phyloP scores from a whole-genome alignment of 2,113 vertebrate genomes.

The Hemiscyllium ocellatum region DNA sequence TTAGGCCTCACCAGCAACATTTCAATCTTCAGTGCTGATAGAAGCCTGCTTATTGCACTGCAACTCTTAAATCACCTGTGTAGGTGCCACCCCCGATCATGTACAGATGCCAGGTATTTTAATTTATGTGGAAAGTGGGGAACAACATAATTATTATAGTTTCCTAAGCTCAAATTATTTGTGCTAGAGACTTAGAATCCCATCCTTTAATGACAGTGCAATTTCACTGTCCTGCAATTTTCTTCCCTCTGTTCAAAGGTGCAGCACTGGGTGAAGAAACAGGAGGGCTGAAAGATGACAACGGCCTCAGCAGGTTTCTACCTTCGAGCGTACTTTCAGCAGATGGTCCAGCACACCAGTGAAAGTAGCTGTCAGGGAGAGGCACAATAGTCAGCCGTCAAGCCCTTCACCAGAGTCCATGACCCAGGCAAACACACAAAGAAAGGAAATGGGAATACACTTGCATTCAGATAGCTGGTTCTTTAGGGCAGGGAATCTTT shows the following conservation, averaged over 20 bases:
- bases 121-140: background rate
- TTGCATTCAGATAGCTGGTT: background rate
- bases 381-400: background rate
- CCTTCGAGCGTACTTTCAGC: background rate
- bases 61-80: background rate
- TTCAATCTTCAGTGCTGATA: background rate
- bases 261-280: background rate
- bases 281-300: background rate
- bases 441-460: background rate
- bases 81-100: background rate
- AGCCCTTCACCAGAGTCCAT: background rate
- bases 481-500: background rate
- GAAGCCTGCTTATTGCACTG: background rate
- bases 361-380: background rate
- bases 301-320: background rate
- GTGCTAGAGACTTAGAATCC: background rate
- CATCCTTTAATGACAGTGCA: background rate
- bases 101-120: background rate
- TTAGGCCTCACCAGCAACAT: background rate
- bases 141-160: background rate
- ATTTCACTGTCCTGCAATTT: background rate
- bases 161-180: background rate
- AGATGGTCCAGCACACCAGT: background rate
- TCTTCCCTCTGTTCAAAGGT: background rate
- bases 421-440: background rate